Conservation (phyloP, 2,888 invertebrate genomes). For the Callimorpha dominula region DNA sequence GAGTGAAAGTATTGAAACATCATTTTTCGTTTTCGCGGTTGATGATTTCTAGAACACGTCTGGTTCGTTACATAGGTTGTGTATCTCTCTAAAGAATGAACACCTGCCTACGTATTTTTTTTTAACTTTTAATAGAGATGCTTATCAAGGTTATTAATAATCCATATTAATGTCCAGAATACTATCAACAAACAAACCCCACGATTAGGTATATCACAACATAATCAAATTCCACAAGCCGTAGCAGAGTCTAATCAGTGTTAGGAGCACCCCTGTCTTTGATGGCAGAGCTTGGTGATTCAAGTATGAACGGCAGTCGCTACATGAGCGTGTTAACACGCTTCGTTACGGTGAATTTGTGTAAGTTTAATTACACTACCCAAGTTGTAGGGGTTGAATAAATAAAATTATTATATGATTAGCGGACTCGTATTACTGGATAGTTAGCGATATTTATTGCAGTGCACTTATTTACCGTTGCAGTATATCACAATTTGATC, state of each 20-base stretch:
- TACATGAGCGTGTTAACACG: conserved; percentile 22
- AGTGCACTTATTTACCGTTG: not conserved
- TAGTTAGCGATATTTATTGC: not conserved
- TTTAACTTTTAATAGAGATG: no score
- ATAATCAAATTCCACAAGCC: conserved; percentile 44
- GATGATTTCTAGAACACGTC: no score
- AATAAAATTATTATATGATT: not conserved
- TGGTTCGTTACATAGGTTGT: no score
- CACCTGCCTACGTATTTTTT: no score
- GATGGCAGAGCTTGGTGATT: conserved; percentile 41
- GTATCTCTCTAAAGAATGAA: no score
- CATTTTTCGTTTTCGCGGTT: no score
- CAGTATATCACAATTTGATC: no score
- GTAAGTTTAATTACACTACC: not conserved
- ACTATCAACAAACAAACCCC: conserved; percentile 22
- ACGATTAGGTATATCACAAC: conserved; percentile 29
- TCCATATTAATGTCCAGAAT: conserved; percentile 3
- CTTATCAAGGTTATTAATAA: no score
- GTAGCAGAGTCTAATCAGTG: conserved; percentile 38
- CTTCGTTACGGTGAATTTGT: conserved; percentile 22
- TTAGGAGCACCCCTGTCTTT: conserved; percentile 38
- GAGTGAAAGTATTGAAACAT: no score
- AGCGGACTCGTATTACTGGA: not conserved
- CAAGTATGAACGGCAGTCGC: conserved; percentile 30
- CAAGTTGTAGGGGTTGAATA: not conserved